Conservation (phyloP, 2,113 vertebrate species). For the Gymnocephalus cernua region DNA sequence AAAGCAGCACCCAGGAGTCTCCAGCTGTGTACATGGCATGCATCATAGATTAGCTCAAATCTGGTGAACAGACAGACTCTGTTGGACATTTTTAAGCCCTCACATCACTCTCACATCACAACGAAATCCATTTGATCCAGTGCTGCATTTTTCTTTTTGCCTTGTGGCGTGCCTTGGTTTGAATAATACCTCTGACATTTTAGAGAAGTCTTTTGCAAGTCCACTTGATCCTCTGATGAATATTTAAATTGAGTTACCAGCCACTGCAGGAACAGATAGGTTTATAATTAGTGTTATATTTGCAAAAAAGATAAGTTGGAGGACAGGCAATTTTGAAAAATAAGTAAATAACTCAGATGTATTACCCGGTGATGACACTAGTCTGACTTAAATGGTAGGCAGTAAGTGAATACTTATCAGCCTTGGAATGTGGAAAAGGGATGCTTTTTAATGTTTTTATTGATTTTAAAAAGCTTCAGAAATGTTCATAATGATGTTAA, state of each 20-base stretch:
- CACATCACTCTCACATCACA: conserved; percentile 22
- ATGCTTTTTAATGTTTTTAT: neutral
- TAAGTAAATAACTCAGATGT: neutral
- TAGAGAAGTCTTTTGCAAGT: conserved; percentile 2
- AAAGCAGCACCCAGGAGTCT: neutral
- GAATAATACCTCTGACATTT: conserved; percentile 34
- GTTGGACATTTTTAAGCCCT: conserved; percentile 45
- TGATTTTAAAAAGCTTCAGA: neutral
- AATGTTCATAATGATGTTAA: neutral
- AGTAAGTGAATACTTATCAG: neutral
- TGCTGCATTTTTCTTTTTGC: conserved; percentile 28
- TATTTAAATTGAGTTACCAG: conserved; percentile 10
- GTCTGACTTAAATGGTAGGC: neutral
- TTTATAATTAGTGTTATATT: neutral
- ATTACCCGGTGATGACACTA: neutral
- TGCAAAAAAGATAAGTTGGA: neutral
- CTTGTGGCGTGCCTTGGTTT: neutral
- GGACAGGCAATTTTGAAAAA: neutral
- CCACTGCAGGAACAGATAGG: neutral
- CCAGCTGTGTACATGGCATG: conserved; percentile 56
- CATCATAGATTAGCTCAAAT: conserved; percentile 27
- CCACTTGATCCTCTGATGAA: conserved; percentile 6
- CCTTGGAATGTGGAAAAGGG: too few relatives aligned
- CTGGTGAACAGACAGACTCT: conserved; percentile 28
- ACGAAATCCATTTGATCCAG: conserved; percentile 28